Conservation (phyloP, 2,888 invertebrate species). For the Zhuqinia jingwanae region DNA sequence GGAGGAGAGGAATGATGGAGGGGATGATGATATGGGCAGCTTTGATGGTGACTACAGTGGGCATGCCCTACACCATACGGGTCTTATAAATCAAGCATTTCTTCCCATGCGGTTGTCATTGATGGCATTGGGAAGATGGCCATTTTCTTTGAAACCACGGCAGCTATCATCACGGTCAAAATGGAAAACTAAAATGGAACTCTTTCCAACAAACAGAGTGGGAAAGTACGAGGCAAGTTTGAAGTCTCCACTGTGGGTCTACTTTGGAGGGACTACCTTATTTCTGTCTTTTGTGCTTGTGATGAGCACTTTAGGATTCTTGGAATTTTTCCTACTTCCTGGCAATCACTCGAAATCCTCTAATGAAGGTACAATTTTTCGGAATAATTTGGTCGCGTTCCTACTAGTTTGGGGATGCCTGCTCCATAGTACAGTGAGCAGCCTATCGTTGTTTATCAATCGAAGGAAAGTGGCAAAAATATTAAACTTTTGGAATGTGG, state of each 20-base stretch:
- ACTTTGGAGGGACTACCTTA: slow-evolving; percentile 72
- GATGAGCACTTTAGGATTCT: slow-evolving; percentile 74
- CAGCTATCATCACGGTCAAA: not conserved
- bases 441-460: slow-evolving; percentile 68
- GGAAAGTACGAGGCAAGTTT: slow-evolving; percentile 33
- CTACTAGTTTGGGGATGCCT: slow-evolving; percentile 78
- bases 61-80: slow-evolving; percentile 46
- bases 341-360: slow-evolving; percentile 61
- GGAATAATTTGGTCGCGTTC: slow-evolving; percentile 77
- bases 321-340: slow-evolving; percentile 67
- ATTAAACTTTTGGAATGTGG: slow-evolving; percentile 77
- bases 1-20: not conserved
- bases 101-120: slow-evolving; percentile 63
- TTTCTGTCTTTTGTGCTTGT: slow-evolving; percentile 64
- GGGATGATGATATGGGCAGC: not conserved
- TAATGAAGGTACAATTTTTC: slow-evolving; percentile 59
- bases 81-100: slow-evolving; percentile 71
- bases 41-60: not conserved
- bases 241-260: slow-evolving; percentile 69
- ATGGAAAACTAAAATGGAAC: no score
- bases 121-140: slow-evolving; percentile 72
- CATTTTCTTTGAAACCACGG: slow-evolving; percentile 57
- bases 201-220: not conserved
- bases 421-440: slow-evolving; percentile 73
- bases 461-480: slow-evolving; percentile 69